phyloP scores from a whole-genome alignment of 2,797 vertebrate genomes.

The Muraenolepis orangiensis region DNA sequence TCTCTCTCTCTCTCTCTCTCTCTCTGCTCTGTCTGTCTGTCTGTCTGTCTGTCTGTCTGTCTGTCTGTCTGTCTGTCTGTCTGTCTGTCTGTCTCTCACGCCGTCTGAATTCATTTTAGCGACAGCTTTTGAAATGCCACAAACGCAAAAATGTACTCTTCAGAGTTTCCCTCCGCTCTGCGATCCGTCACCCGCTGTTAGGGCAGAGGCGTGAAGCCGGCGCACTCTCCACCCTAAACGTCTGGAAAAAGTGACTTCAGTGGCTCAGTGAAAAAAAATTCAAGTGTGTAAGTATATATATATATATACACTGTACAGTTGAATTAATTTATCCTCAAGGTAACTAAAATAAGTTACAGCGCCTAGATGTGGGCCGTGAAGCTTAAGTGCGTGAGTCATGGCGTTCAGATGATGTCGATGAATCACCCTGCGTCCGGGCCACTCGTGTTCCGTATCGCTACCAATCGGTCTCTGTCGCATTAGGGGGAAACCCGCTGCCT shows the following conservation, averaged over 20 bases:
- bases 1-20: slow-evolving; percentile 18
- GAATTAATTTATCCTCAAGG: not conserved
- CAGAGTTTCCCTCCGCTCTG: slow-evolving; percentile 54
- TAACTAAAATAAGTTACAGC: not conserved
- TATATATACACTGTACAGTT: not conserved
- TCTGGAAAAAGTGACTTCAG: not conserved
- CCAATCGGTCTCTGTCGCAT: not conserved
- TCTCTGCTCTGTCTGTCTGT: not conserved
- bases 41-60: slow-evolving; percentile 11
- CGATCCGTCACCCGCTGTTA: slow-evolving; percentile 65
- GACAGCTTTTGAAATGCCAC: slow-evolving; percentile 62
- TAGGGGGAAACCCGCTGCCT: not conserved
- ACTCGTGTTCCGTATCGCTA: too few relatives aligned
- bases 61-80: slow-evolving; percentile 24
- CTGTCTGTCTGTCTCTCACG: not conserved
- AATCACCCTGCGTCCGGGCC: not conserved
- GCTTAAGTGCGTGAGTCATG: not conserved
- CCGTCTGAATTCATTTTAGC: slow-evolving; percentile 47
- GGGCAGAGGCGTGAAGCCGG: slow-evolving; percentile 18
- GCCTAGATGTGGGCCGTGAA: too few relatives aligned
- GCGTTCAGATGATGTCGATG: not conserved
- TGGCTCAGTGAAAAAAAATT: not conserved
- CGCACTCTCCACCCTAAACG: not conserved
- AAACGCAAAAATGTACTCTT: slow-evolving; percentile 68
- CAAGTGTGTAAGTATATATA: too few relatives aligned